phyloP scores from a whole-genome alignment of 1,140 invertebrate genomes.

The Arctopsyche grandis region DNA sequence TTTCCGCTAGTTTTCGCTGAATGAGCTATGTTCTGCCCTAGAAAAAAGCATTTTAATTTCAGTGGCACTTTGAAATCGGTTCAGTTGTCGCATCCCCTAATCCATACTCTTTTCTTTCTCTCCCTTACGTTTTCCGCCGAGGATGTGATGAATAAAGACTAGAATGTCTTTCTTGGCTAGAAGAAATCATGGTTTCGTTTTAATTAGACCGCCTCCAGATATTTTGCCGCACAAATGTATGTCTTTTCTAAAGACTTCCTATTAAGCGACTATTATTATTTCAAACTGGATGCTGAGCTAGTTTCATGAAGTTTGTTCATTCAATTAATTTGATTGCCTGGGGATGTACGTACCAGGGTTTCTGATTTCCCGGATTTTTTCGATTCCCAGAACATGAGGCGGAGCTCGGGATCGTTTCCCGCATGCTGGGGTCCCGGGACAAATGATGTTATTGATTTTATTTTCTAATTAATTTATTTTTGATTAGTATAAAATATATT shows the following conservation, averaged over 20 bases:
- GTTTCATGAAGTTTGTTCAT: neutral
- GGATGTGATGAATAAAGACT: conserved; percentile 18
- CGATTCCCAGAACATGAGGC: no score
- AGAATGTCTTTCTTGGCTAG: conserved; percentile 3
- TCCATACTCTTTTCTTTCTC: neutral
- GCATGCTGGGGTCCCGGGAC: no score
- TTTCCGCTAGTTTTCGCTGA: conserved; percentile 9
- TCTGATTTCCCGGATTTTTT: no score
- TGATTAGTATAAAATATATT: no score
- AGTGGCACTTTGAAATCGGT: neutral
- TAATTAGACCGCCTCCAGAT: conserved; percentile 12
- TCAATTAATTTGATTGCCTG: conserved; percentile 7
- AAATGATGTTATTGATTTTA: no score
- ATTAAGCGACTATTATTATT: neutral
- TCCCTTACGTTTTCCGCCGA: neutral
- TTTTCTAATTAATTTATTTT: no score
- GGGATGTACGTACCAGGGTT: no score
- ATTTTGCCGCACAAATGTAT: conserved; percentile 3
- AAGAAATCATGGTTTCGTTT: neutral
- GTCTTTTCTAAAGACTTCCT: neutral
- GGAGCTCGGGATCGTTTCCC: no score
- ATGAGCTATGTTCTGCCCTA: no score
- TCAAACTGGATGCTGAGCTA: neutral
- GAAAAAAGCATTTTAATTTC: conserved; percentile 8
- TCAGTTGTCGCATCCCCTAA: neutral